Conservation (phyloP, 2,797 vertebrate species). For the Vultur gryphus region DNA sequence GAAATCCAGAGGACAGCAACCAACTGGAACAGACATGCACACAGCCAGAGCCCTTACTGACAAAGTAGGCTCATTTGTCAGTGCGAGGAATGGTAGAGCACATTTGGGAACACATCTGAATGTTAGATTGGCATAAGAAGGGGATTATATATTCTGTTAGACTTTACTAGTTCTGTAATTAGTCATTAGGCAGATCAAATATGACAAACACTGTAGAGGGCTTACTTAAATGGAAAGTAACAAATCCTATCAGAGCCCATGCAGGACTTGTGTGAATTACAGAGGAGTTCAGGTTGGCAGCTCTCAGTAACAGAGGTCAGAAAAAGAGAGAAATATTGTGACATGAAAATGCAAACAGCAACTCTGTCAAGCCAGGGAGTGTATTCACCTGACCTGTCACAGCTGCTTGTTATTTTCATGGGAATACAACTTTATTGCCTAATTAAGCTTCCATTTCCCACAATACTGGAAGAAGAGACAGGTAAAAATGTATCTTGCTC, state of each 20-base stretch:
- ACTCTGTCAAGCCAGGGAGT: neutral
- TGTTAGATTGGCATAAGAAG: neutral
- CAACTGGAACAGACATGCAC: neutral
- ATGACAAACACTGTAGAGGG: neutral
- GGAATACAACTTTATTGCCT: neutral
- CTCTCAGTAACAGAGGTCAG: neutral
- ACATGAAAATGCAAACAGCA: neutral
- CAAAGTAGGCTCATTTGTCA: neutral
- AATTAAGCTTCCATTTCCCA: neutral
- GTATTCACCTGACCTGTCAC: neutral
- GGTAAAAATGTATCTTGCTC: neutral
- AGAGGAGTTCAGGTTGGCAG: neutral
- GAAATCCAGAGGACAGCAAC: neutral
- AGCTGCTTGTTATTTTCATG: neutral
- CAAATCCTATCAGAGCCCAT: neutral
- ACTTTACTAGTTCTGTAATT: neutral
- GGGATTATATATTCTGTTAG: neutral
- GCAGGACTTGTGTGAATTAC: neutral
- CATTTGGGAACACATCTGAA: neutral
- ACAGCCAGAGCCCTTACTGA: neutral
- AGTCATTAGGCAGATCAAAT: neutral
- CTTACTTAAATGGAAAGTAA: neutral
- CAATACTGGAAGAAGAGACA: neutral
- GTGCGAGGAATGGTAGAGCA: neutral
- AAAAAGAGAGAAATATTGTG: neutral